phyloP scores from a whole-genome alignment of 1,140 invertebrate species.

The Drosophila lini region DNA sequence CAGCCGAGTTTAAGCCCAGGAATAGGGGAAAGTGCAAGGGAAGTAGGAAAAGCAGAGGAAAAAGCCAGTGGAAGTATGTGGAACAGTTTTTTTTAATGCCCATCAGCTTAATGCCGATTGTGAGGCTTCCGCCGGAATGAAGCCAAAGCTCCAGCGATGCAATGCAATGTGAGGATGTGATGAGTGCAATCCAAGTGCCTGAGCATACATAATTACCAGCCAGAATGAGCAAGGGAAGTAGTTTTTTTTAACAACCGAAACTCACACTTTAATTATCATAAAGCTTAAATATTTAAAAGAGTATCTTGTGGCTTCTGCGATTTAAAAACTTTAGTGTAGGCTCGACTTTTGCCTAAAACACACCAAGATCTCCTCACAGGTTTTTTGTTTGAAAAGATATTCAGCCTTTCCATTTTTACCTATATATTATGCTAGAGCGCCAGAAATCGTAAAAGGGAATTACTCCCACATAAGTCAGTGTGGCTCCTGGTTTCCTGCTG shows the following conservation, averaged over 20 bases:
- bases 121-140: constrained; percentile 21
- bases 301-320: not conserved
- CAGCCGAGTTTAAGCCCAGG: constrained; percentile 3
- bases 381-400: not conserved
- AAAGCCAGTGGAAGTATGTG: constrained; percentile 25
- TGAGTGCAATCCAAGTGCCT: constrained; percentile 52
- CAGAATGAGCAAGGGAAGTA: not conserved
- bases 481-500: constrained; percentile 17
- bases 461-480: constrained; percentile 46
- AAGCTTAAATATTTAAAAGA: constrained; percentile 26
- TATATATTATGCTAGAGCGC: constrained; percentile 21
- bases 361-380: not conserved
- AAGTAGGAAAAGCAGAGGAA: constrained; percentile 1
- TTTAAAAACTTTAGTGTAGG: not conserved
- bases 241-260: constrained; percentile 3
- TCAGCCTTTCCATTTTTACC: constrained; percentile 19
- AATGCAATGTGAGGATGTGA: constrained; percentile 24
- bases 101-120: constrained; percentile 54
- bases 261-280: constrained; percentile 49
- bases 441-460: constrained; percentile 59
- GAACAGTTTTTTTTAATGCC: constrained; percentile 45
- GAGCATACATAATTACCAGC: constrained; percentile 45
- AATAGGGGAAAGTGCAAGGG: not conserved
- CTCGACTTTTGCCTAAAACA: not conserved
- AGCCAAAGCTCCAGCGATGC: constrained; percentile 11